These are phyloP conservation scores for Cyprinus carpio DNA, from an alignment of 2,113 vertebrate species.

Conservation along the genomic window DNA sequence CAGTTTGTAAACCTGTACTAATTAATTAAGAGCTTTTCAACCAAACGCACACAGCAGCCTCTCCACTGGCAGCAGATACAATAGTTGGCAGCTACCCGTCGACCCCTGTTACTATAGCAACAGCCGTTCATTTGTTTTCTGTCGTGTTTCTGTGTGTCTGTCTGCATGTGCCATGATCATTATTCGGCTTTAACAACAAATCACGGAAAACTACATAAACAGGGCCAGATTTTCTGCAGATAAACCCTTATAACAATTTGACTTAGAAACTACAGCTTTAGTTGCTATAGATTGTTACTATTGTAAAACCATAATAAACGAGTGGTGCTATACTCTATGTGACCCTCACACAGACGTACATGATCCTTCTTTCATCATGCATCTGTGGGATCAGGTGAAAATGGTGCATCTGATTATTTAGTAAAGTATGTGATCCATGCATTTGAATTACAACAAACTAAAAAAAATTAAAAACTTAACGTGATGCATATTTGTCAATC, in stretches of 20 bases:
- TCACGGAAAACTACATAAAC: background rate
- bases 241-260: background rate
- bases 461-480: too few species aligned
- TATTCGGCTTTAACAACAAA: background rate
- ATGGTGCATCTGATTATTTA: background rate
- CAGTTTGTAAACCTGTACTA: background rate
- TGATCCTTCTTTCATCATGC: too few species aligned
- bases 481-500: background rate
- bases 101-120: constrained; percentile 49
- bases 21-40: background rate
- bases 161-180: background rate
- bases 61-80: constrained; percentile 23
- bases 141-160: background rate
- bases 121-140: constrained; percentile 42
- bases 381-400: too few species aligned
- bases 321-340: background rate
- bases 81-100: constrained; percentile 21
- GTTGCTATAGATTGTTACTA: background rate
- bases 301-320: background rate
- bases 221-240: background rate
- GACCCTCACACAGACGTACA: too few species aligned
- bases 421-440: background rate
- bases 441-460: too few species aligned
- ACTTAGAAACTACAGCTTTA: background rate
- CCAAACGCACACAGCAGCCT: background rate